Evolutionary conservation across 2,888 invertebrate genomes (phyloP).

Genomic region (Lomographa bimaculata): DNA sequence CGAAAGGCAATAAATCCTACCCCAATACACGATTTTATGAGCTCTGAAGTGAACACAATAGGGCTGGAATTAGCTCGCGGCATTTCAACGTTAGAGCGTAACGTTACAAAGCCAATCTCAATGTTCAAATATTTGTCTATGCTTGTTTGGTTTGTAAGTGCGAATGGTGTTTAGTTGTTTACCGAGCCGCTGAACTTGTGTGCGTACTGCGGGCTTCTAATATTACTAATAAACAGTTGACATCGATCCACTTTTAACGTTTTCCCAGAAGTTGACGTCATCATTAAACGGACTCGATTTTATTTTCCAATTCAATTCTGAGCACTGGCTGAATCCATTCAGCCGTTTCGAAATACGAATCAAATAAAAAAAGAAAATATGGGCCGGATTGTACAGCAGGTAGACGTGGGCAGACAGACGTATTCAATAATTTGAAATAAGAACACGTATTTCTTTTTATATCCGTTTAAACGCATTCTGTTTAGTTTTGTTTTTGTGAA

Average conservation of each 20-base stretch:
- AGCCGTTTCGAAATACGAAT: slow-evolving; percentile 39
- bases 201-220: slow-evolving; percentile 63
- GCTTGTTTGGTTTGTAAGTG: slow-evolving; percentile 81
- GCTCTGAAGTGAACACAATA: slow-evolving; percentile 47
- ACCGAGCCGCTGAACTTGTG: slow-evolving; percentile 73
- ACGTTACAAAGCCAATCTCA: slow-evolving; percentile 65
- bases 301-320: slow-evolving; percentile 39
- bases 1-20: slow-evolving; percentile 45
- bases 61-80: slow-evolving; percentile 54
- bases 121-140: slow-evolving; percentile 78
- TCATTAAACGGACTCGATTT: slow-evolving; percentile 21
- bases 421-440: slow-evolving; percentile 82
- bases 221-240: slow-evolving; percentile 71
- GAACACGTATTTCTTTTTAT: slow-evolving; percentile 81
- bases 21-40: slow-evolving; percentile 38
- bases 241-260: slow-evolving; percentile 56
- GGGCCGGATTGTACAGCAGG: slow-evolving; percentile 59
- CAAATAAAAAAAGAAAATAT: slow-evolving; percentile 65
- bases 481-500: slow-evolving; percentile 82
- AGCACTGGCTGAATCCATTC: slow-evolving; percentile 59
- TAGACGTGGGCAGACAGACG: slow-evolving; percentile 79
- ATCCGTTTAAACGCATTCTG: slow-evolving; percentile 81
- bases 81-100: slow-evolving; percentile 48
- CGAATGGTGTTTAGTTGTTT: slow-evolving; percentile 82
- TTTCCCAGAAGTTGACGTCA: slow-evolving; percentile 36